Base-by-base conservation (phyloP, 2,113 vertebrate species). In the Paedocypris sp. region DNA sequence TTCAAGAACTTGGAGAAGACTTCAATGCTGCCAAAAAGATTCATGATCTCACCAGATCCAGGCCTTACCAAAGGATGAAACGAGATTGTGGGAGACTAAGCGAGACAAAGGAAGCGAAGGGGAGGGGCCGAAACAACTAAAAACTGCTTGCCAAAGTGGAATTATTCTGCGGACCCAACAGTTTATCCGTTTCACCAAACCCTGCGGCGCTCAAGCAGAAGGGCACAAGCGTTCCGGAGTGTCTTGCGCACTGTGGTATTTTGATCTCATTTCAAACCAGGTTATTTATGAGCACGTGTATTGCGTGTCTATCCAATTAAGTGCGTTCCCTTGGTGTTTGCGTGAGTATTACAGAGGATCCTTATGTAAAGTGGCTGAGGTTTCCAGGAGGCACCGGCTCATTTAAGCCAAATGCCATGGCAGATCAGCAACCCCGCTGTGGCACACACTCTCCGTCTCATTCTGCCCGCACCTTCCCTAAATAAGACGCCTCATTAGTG, bases 401-500 rank as follows among this genome's bases (percentile, higher is more conserved):
- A 62, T 70, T 66, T 66, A 48, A 54, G 63, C 58, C 47, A 58
- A 66, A 70, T 66, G 51, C 68, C 68, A 62, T 46, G 15, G 62
- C 49, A 36, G 38, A 60, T 70, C 68, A 52, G 51, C 58, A 22
- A 16, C 26, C 36, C 63, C 6, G 36, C 36, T 51, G 23, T 45
- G 45, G 51, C 18, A 47, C 56, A 63, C 67, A 49, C n/a, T 33
- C 62, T 32, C 48, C 26, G 49, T 64, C 62, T 60, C 42, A 56
- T 56, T 38, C 22, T 54, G 62, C 28, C 36, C 45, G 68, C 36
- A 70, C 68, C 49, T 45, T 48, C 36, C 15, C 52, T 71, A 66
- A 71, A 67, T 71, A 64, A 71, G 63, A 53, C 59, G 63, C 62
- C 66, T 71, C 68, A 62, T 71, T 71, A 67, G 62, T 57, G 68